phyloP scores from a whole-genome alignment of 1,140 invertebrate species.

The Drosophila arizonae region DNA sequence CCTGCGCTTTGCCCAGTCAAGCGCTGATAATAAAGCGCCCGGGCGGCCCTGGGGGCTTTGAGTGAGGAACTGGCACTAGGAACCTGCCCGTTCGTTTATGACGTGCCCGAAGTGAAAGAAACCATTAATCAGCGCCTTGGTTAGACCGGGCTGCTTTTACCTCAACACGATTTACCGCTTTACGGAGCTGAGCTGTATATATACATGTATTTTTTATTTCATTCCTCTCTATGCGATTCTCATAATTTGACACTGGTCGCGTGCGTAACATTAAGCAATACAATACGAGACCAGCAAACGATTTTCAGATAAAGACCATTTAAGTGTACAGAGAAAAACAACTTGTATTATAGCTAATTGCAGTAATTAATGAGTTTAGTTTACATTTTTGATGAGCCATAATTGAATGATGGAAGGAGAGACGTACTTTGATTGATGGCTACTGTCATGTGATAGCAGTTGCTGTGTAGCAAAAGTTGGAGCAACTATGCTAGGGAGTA shows the following conservation, averaged over 20 bases:
- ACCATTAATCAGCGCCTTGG: constrained; percentile 72
- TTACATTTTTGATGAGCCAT: constrained; percentile 51
- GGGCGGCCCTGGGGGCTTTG: neutral
- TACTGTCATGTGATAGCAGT: neutral
- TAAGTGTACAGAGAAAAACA: constrained; percentile 32
- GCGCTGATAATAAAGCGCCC: constrained; percentile 51
- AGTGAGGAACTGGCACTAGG: constrained; percentile 29
- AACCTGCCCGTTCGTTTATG: constrained; percentile 57
- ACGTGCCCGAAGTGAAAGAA: constrained; percentile 58
- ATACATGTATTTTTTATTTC: constrained; percentile 6
- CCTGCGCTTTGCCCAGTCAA: constrained; percentile 42
- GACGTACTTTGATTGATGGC: constrained; percentile 50
- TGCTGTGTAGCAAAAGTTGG: neutral
- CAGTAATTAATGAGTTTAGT: constrained; percentile 73
- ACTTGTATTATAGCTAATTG: constrained; percentile 59
- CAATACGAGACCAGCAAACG: constrained; percentile 31
- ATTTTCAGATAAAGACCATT: constrained; percentile 60
- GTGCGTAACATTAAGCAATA: constrained; percentile 50
- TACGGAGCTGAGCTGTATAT: constrained; percentile 15
- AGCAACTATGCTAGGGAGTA: neutral
- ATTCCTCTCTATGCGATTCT: constrained; percentile 7
- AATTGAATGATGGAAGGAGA: constrained; percentile 16
- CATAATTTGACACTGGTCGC: constrained; percentile 54
- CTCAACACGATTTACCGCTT: constrained; percentile 26
- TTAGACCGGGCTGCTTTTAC: constrained; percentile 16